These are phyloP conservation scores for Conus canariensis DNA, from an alignment of 2,888 invertebrate species.

Conservation along the genomic window DNA sequence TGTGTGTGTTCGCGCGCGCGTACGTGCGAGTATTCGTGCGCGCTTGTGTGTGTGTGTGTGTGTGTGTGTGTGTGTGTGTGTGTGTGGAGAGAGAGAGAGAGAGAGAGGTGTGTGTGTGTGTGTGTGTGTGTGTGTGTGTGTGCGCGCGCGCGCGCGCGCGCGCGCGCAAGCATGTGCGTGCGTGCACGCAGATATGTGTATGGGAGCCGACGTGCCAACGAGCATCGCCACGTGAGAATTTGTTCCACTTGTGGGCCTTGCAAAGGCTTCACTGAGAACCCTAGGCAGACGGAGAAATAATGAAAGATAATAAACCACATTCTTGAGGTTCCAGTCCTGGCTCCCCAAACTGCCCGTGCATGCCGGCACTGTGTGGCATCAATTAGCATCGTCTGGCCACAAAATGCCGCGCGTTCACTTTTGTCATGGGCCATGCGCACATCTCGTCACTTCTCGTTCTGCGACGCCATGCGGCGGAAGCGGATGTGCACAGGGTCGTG, in stretches of 20 bases:
- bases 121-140: background rate
- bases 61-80: too few species aligned
- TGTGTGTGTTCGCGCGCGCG: background rate
- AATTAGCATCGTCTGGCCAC: background rate
- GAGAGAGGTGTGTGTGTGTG: background rate
- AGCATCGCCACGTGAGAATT: background rate
- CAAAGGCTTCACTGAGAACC: background rate
- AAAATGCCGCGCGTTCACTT: background rate
- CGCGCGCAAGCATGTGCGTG: background rate
- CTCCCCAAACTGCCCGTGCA: background rate
- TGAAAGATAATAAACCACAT: background rate
- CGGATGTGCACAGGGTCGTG: background rate
- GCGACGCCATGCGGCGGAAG: background rate
- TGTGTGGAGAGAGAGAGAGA: too few species aligned
- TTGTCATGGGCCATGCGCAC: background rate
- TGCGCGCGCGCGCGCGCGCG: background rate
- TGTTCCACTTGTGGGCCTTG: background rate
- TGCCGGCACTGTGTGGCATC: background rate
- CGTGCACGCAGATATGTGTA: background rate
- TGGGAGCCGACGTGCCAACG: too few species aligned
- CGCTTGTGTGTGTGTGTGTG: too few species aligned
- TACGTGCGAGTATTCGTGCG: background rate
- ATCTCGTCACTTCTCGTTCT: background rate
- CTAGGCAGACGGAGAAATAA: background rate
- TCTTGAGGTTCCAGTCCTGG: constrained; percentile 1